Evolutionary conservation across 2,113 vertebrate species (phyloP).

Genomic region (Xenopus laevis): DNA sequence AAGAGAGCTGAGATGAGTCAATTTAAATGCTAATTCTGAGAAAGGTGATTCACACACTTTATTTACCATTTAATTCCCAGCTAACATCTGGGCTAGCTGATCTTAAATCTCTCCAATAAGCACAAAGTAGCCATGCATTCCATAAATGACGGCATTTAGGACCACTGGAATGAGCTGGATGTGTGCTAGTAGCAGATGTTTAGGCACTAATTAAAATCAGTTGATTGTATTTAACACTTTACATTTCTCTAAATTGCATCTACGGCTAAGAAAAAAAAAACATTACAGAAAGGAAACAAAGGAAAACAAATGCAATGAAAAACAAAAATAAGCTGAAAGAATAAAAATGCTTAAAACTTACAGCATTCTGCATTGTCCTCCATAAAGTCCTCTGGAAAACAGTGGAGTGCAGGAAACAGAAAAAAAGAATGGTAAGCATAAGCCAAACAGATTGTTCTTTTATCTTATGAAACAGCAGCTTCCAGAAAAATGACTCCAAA

Average conservation of each 20-base stretch:
- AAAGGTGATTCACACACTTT: constrained; percentile 13
- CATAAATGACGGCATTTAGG: constrained; percentile 36
- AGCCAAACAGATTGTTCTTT: constrained; percentile 46
- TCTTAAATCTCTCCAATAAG: constrained; percentile 34
- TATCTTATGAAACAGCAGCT: constrained; percentile 29
- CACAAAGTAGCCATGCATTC: constrained; percentile 35
- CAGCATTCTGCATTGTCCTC: constrained; percentile 93
- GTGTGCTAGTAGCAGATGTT: constrained; percentile 39
- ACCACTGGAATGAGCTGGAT: constrained; percentile 21
- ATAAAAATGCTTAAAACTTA: constrained; percentile 77
- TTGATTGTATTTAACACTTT: constrained; percentile 24
- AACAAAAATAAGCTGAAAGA: constrained; percentile 68
- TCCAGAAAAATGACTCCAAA: constrained; percentile 11
- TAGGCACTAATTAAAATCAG: constrained; percentile 39
- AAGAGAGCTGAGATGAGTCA: not conserved
- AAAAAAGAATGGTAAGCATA: constrained; percentile 43
- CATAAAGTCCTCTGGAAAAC: constrained; percentile 96
- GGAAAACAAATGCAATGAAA: constrained; percentile 59
- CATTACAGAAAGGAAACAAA: not conserved
- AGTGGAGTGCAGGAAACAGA: constrained; percentile 65
- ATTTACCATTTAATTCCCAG: constrained; percentile 36
- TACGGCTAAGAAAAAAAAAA: not conserved
- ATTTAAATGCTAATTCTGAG: constrained; percentile 20
- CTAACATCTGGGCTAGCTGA: constrained; percentile 36
- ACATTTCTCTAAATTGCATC: constrained; percentile 10